Percentiles rank a stretch among this genome's conserved stretches.
These are phyloP conservation scores for Acrossocheilus wenchowensis DNA, from an alignment of 2,797 vertebrate species.

Conservation along the genomic window DNA sequence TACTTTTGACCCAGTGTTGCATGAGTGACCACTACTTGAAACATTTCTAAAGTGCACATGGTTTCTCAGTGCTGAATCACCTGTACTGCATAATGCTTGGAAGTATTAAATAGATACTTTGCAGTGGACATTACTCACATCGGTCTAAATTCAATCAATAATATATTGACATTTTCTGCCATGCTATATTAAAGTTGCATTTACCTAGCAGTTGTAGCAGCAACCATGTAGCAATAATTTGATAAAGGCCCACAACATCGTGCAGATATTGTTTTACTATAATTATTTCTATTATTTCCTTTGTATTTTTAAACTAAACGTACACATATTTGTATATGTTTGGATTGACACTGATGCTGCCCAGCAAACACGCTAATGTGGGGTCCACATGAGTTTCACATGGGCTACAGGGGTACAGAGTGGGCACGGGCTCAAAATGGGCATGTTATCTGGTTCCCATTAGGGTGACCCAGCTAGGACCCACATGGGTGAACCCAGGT, in stretches of 20 bases:
- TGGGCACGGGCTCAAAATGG: too few relatives aligned
- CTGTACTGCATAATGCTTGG: neutral
- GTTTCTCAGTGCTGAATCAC: neutral
- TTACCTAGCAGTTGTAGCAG: neutral
- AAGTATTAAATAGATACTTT: neutral
- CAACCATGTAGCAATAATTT: neutral
- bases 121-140: neutral
- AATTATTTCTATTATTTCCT: neutral
- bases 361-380: too few relatives aligned
- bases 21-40: neutral
- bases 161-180: neutral
- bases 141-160: neutral
- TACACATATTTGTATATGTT: neutral
- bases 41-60: too few relatives aligned
- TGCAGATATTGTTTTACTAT: neutral
- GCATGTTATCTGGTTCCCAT: too few relatives aligned
- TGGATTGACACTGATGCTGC: neutral
- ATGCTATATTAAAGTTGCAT: slow-evolving; percentile 9
- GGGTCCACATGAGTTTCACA: too few relatives aligned
- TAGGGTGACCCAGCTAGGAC: too few relatives aligned
- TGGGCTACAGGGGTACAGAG: too few relatives aligned
- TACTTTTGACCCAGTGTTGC: neutral
- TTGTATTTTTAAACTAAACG: neutral
- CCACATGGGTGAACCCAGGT: too few relatives aligned
- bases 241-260: neutral